Percentiles rank a stretch among this genome's conserved stretches.
Conservation (phyloP, 2,113 vertebrate genomes). For the Stigmatopora argus region DNA sequence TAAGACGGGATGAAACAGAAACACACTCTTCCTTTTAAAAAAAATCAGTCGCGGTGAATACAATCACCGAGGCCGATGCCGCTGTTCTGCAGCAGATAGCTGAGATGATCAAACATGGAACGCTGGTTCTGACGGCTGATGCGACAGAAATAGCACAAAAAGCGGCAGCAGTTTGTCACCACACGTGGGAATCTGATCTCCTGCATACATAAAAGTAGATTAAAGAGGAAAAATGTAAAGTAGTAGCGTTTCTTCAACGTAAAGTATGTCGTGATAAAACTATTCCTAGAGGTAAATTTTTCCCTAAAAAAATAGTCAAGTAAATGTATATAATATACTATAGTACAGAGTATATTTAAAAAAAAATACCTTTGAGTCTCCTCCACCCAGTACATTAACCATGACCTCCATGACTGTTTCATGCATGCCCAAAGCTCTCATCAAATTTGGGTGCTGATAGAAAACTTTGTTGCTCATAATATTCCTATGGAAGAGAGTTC, state of each 20-base stretch:
- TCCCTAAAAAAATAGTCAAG: too few species aligned
- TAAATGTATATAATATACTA: too few species aligned
- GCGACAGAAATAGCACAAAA: conserved; percentile 91
- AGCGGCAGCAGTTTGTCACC: conserved; percentile 94
- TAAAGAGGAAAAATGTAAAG: too few species aligned
- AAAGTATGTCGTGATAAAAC: too few species aligned
- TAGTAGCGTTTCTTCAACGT: too few species aligned
- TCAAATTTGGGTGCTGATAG: conserved; percentile 91
- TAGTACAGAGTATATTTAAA: background rate
- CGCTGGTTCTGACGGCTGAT: conserved; percentile 92
- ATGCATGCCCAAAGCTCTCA: conserved; percentile 90
- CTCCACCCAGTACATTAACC: conserved; percentile 89
- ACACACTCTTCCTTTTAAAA: background rate
- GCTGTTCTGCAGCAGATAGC: conserved; percentile 88
- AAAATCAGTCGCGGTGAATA: background rate
- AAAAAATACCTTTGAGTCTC: conserved; percentile 82
- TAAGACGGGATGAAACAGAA: background rate
- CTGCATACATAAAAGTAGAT: conserved; percentile 48
- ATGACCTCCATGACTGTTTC: conserved; percentile 96
- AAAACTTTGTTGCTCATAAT: conserved; percentile 95
- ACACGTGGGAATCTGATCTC: conserved; percentile 91
- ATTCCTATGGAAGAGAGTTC: conserved; percentile 66
- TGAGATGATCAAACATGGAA: conserved; percentile 91
- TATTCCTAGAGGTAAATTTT: too few species aligned
- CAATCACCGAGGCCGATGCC: conserved; percentile 83